A percentile compares a stretch with the other conserved stretches of the same genome.
phyloP scores from a whole-genome alignment of 1,140 invertebrate genomes.

The Drosophila novamexicana region DNA sequence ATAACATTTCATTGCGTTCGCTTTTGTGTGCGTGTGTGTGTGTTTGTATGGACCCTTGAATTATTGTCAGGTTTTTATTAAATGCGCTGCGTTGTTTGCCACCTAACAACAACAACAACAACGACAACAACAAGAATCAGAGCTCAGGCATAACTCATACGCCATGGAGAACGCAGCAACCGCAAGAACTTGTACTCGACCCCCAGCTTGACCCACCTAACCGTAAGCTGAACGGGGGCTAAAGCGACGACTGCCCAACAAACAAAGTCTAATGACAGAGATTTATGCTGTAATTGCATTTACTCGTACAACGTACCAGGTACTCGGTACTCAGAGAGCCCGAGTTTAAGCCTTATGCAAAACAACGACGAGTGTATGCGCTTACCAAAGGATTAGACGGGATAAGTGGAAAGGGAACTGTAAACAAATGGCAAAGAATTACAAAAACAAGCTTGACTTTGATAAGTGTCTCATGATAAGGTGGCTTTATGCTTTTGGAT shows the following conservation, averaged over 20 bases:
- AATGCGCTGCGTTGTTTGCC: conserved; percentile 37
- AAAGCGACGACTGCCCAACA: conserved; percentile 53
- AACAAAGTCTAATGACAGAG: conserved; percentile 81
- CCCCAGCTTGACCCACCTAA: conserved; percentile 29
- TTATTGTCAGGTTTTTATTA: conserved; percentile 38
- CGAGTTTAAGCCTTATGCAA: conserved; percentile 8
- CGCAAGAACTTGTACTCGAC: conserved; percentile 45
- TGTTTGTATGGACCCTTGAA: conserved; percentile 20
- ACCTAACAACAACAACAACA: not conserved
- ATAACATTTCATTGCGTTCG: not conserved
- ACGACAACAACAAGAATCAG: conserved; percentile 8
- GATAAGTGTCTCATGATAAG: no score
- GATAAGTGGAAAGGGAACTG: not conserved
- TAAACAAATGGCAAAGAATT: not conserved
- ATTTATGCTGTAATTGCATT: conserved; percentile 81
- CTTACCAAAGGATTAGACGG: conserved; percentile 23
- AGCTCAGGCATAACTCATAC: conserved; percentile 62
- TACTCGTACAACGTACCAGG: conserved; percentile 38
- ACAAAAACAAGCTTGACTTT: no score
- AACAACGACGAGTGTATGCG: conserved; percentile 37
- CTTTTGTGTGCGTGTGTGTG: conserved; percentile 12
- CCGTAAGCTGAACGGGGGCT: not conserved
- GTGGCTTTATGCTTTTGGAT: no score
- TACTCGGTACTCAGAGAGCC: not conserved
- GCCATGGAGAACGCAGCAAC: conserved; percentile 51